These are phyloP conservation scores for Pantherophis vulpinus DNA, from an alignment of 2,797 vertebrate genomes.

Conservation along the genomic window DNA sequence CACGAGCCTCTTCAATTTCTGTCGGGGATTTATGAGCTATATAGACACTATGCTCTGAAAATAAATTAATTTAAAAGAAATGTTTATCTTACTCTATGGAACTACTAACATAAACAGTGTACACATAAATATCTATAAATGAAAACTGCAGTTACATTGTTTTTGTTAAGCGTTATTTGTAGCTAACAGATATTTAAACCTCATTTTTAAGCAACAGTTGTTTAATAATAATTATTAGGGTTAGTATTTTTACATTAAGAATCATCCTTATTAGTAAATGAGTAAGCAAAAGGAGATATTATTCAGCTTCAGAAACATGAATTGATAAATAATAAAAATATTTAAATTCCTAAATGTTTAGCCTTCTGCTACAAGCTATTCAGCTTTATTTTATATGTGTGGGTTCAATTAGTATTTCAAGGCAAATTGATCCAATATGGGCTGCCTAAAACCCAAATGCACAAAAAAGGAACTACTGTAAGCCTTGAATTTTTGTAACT, in stretches of 20 bases:
- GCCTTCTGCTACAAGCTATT: not conserved
- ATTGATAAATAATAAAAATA: not conserved
- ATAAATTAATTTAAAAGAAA: not conserved
- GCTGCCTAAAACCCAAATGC: not conserved
- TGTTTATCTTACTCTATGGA: not conserved
- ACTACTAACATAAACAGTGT: not conserved
- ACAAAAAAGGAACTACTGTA: not conserved
- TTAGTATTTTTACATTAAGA: not conserved
- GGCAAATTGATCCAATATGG: not conserved
- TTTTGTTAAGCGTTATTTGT: not conserved
- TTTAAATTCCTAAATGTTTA: not conserved
- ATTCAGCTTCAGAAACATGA: not conserved
- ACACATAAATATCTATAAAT: not conserved
- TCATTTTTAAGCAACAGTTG: not conserved
- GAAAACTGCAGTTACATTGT: not conserved
- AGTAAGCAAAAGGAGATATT: not conserved
- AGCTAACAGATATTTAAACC: not conserved
- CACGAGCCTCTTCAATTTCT: conserved; percentile 66
- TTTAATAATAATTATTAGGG: not conserved
- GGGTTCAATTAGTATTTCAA: not conserved
- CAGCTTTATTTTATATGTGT: not conserved
- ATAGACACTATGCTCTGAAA: conserved; percentile 67
- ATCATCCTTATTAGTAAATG: not conserved
- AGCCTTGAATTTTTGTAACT: not conserved
- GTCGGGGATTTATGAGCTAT: conserved; percentile 65